Conservation (phyloP, 2,113 vertebrate species). For the Neogobius melanostomus region DNA sequence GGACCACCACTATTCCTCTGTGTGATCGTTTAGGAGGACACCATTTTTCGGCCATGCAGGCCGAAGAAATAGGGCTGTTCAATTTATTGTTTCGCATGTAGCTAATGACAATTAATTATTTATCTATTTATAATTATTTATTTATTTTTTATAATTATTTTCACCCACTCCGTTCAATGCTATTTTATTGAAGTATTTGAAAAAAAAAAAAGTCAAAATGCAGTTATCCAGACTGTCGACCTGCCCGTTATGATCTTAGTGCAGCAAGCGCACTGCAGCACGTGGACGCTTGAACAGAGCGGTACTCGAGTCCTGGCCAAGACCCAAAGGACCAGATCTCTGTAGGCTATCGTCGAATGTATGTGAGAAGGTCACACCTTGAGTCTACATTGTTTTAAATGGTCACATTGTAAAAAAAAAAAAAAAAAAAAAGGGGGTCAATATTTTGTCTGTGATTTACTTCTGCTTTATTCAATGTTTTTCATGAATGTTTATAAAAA, state of each 20-base stretch:
- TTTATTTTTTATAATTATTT: slow-evolving; percentile 51
- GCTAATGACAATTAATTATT: slow-evolving; percentile 54
- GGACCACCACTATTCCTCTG: slow-evolving; percentile 6
- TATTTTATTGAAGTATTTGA: slow-evolving; percentile 40
- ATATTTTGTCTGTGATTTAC: slow-evolving; percentile 94
- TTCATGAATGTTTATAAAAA: slow-evolving; percentile 91
- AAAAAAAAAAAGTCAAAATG: slow-evolving; percentile 21
- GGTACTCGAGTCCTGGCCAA: slow-evolving; percentile 25
- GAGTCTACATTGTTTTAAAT: slow-evolving; percentile 56
- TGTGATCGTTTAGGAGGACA: slow-evolving; percentile 9
- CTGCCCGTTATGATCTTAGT: slow-evolving; percentile 58
- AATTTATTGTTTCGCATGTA: slow-evolving; percentile 66
- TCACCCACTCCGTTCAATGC: slow-evolving; percentile 20
- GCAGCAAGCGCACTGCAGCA: slow-evolving; percentile 57
- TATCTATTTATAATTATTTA: slow-evolving; percentile 57
- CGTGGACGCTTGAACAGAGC: slow-evolving; percentile 64
- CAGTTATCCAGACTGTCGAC: slow-evolving; percentile 31
- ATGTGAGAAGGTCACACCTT: no score
- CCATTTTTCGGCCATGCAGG: slow-evolving; percentile 16
- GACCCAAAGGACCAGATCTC: slow-evolving; percentile 18
- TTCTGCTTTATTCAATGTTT: slow-evolving; percentile 91
- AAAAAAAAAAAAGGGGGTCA: slow-evolving; percentile 83
- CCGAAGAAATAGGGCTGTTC: slow-evolving; percentile 30
- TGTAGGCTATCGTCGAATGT: slow-evolving; percentile 91
- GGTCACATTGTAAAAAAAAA: slow-evolving; percentile 89